Percentiles rank a stretch among this genome's conserved stretches.
Conservation (phyloP, 2,797 vertebrate genomes). For the Trematomus bernacchii region DNA sequence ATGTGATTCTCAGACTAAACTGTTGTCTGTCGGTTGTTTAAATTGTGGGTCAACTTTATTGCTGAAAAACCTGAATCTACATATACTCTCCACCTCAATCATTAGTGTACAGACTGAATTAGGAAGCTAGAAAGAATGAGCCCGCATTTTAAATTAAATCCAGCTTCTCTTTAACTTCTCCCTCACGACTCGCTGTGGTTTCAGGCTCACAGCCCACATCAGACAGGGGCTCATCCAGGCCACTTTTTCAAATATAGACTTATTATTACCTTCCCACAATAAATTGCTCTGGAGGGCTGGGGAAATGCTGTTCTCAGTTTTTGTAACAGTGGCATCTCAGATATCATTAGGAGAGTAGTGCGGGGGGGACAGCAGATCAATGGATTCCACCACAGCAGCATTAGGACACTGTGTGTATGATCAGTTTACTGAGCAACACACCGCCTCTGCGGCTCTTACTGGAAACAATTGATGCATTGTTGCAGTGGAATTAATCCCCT, state of each 20-base stretch:
- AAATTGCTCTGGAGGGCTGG: constrained; percentile 83
- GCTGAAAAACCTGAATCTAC: no score
- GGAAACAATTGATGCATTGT: constrained; percentile 92
- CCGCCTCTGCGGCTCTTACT: constrained; percentile 86
- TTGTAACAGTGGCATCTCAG: constrained; percentile 89
- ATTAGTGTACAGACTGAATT: not conserved
- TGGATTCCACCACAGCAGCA: constrained; percentile 88
- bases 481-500: constrained; percentile 93
- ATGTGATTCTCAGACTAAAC: no score
- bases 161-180: constrained; percentile 49
- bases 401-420: constrained; percentile 88
- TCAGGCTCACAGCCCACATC: constrained; percentile 78
- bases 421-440: constrained; percentile 89
- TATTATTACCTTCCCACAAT: constrained; percentile 90
- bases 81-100: not conserved
- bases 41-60: no score
- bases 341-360: constrained; percentile 88
- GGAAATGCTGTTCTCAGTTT: constrained; percentile 74
- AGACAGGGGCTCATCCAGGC: constrained; percentile 74
- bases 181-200: constrained; percentile 77
- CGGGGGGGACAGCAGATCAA: constrained; percentile 89
- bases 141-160: constrained; percentile 19
- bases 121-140: constrained; percentile 2
- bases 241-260: constrained; percentile 85
- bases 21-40: no score